A percentile compares a stretch with the other conserved stretches of the same genome.
Evolutionary conservation across 2,113 vertebrate genomes (phyloP).

Genomic region (Ciconia stormi): DNA sequence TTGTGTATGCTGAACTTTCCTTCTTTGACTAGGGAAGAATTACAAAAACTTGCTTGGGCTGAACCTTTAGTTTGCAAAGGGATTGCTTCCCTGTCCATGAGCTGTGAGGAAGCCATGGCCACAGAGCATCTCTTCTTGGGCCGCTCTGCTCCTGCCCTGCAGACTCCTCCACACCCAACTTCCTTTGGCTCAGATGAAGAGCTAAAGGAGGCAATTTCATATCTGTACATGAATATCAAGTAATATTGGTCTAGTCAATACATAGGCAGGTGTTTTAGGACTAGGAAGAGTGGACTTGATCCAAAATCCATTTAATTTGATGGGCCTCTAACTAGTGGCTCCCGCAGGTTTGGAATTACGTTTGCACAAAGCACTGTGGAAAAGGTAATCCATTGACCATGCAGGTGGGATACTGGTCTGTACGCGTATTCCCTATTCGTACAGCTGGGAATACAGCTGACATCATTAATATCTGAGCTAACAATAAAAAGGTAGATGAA

Average conservation of each 20-base stretch:
- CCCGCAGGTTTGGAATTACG: rapidly evolving
- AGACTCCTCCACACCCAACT: neutral
- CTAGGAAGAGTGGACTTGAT: neutral
- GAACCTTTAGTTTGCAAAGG: neutral
- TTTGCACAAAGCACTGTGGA: neutral
- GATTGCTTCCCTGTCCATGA: neutral
- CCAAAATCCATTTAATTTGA: neutral
- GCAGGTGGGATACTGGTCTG: neutral
- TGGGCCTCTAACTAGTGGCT: neutral
- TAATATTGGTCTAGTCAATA: neutral
- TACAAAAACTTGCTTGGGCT: neutral
- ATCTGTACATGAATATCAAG: neutral
- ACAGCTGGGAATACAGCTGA: neutral
- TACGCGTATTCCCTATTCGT: neutral
- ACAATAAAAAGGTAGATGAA: slow-evolving; percentile 17
- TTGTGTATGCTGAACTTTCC: neutral
- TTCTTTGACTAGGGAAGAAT: neutral
- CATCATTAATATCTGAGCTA: neutral
- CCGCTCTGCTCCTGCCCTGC: neutral
- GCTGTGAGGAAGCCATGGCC: neutral
- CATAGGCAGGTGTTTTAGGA: neutral
- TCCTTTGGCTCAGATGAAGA: neutral
- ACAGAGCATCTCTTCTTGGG: neutral
- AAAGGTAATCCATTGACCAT: neutral
- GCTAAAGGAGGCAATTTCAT: neutral